phyloP scores from a whole-genome alignment of 2,797 vertebrate species.

The Pogoniulus pusillus region DNA sequence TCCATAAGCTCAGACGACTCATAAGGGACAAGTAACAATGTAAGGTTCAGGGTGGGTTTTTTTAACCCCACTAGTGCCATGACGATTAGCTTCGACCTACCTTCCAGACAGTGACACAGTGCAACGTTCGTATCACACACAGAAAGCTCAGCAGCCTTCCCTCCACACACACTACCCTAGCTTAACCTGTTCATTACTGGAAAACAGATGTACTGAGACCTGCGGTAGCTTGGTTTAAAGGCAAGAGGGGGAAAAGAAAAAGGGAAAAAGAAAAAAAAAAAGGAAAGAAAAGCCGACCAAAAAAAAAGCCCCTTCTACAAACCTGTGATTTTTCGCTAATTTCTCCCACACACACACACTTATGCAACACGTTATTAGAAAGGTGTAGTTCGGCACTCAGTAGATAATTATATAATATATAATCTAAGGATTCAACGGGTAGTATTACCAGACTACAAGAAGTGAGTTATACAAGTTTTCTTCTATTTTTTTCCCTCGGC shows the following conservation, averaged over 20 bases:
- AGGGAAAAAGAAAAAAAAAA: too few relatives aligned
- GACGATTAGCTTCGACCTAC: not conserved
- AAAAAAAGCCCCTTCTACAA: not conserved
- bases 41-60: rapidly evolving
- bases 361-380: not conserved
- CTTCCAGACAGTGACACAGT: not conserved
- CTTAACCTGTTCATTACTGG: not conserved
- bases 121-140: not conserved
- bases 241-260: too few relatives aligned
- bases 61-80: rapidly evolving
- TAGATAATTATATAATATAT: not conserved
- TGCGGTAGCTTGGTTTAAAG: not conserved
- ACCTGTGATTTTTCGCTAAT: not conserved
- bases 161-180: not conserved
- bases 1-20: not conserved
- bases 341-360: not conserved
- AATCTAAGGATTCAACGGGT: not conserved
- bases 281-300: too few relatives aligned
- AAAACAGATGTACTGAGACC: not conserved
- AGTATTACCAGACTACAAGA: rapidly evolving
- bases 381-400: not conserved
- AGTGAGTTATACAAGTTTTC: not conserved
- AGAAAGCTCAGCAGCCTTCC: not conserved
- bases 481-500: not conserved
- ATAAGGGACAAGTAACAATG: rapidly evolving